Evolutionary conservation across 2,888 invertebrate genomes (phyloP).

Genomic region (Caenorhabditis virilis): DNA sequence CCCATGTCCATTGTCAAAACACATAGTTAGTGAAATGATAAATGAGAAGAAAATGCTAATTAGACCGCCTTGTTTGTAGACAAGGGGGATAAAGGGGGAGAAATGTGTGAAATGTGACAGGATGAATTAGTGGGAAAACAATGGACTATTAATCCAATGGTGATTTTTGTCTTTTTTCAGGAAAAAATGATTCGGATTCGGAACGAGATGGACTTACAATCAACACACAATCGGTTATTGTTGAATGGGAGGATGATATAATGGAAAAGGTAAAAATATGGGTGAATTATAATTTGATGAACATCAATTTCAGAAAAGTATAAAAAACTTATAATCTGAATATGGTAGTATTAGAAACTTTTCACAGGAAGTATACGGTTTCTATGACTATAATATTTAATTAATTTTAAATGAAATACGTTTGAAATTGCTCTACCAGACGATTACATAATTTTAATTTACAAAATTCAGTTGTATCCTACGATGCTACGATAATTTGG

Average conservation of each 20-base stretch:
- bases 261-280: slow-evolving; percentile 55
- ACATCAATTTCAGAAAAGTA: too few relatives aligned
- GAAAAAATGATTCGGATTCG: slow-evolving; percentile 51
- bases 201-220: slow-evolving; percentile 52
- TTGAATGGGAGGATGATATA: slow-evolving; percentile 62
- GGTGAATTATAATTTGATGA: too few relatives aligned
- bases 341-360: too few relatives aligned
- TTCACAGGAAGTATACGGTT: too few relatives aligned
- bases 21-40: slow-evolving; percentile 41
- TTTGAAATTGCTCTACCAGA: too few relatives aligned
- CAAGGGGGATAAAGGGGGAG: background rate
- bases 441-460: too few relatives aligned
- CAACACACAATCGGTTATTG: slow-evolving; percentile 57
- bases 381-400: too few relatives aligned
- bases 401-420: too few relatives aligned
- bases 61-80: slow-evolving; percentile 10
- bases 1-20: background rate
- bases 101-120: slow-evolving; percentile 40
- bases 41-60: slow-evolving; percentile 42
- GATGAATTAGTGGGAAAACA: slow-evolving; percentile 34
- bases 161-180: slow-evolving; percentile 36
- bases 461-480: too few relatives aligned
- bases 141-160: slow-evolving; percentile 27
- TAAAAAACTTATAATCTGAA: too few relatives aligned
- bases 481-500: too few relatives aligned